Base-by-base conservation (phyloP, 92 coral and sea anemone species). In the Micromussa lordhowensis region DNA sequence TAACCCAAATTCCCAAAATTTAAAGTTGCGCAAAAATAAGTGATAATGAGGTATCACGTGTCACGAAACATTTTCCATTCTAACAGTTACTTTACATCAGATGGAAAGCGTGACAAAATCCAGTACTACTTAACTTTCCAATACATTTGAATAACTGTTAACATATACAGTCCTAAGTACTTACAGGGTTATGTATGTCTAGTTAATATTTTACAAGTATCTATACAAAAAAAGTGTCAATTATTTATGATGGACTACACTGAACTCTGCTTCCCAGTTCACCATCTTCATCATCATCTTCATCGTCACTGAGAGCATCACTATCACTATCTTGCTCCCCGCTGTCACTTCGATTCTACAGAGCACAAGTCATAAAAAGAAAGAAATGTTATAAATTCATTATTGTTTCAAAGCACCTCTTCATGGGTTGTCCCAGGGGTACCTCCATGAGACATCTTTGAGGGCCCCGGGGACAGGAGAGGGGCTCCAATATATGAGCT, bases 171-270 rank as follows among this genome's bases (percentile, higher is more conserved):
- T 29, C 75, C 18, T 17, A n/a, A n/a, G n/a, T n/a, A 70, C 38
- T 70, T 32, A 70, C 75, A 70, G 2, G 2, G 16, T 18, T 3
- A 30, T n/a, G 18, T 13, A 32, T 16, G 49, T 26, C 18, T 18
- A 34, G 36, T 72, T 72, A 5, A 72, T 72, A 72, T 72, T 34
- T 72, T 72, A 72, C 77, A 31, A 16, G n/a, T 72, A 32, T 53
- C 78, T 53, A 5, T 28, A 71, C 31, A 14, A 26, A 26, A n/a
- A 38, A 68, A 19, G 53, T 2, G 38, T 57, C 21, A 28, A 30
- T 48, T 44, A 44, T 44, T 87, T 53, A 95, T n/a, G 98, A 95
- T n/a, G 98, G 94, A 55, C 95, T 95, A 75, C 98, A 95, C 87
- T 95, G 96, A 53, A 95, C 95, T 88, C 96, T 77, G 69, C 90